These are phyloP conservation scores for Thamnaconus septentrionalis DNA, from an alignment of 2,113 vertebrate species.

Conservation along the genomic window DNA sequence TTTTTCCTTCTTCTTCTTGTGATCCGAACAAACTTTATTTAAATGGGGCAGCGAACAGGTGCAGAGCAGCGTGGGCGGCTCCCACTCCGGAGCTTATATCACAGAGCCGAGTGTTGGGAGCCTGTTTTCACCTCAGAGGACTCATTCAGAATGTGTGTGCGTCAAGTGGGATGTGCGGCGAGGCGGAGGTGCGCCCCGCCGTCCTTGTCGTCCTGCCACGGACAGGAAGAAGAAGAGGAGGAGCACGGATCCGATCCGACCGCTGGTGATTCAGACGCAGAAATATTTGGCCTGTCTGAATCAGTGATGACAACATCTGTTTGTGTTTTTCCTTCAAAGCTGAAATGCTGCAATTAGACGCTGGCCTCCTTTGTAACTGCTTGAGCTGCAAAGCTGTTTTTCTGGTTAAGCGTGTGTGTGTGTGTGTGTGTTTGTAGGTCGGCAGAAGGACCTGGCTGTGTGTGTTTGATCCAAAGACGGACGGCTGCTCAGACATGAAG, in stretches of 20 bases:
- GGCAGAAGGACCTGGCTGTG: slow-evolving; percentile 89
- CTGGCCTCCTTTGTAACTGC: no score
- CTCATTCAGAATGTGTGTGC: background rate
- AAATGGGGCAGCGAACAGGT: background rate
- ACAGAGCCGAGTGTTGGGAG: slow-evolving; percentile 1
- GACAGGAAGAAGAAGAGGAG: no score
- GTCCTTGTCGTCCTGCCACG: no score
- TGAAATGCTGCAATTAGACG: no score
- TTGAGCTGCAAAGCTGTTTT: background rate
- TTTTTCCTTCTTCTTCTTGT: no score
- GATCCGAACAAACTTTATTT: no score
- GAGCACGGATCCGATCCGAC: background rate
- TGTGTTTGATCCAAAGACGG: slow-evolving; percentile 83
- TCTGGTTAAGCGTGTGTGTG: slow-evolving; percentile 5
- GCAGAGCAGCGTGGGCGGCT: slow-evolving; percentile 11
- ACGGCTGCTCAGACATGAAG: slow-evolving; percentile 82
- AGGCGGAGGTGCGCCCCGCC: slow-evolving; percentile 13
- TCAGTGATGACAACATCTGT: slow-evolving; percentile 34
- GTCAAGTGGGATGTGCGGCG: slow-evolving; percentile 28
- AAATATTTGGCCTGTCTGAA: slow-evolving; percentile 24
- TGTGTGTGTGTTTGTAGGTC: slow-evolving; percentile 66
- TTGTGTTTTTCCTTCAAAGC: background rate
- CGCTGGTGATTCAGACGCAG: slow-evolving; percentile 44
- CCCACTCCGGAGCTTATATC: slow-evolving; percentile 21
- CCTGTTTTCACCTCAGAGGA: slow-evolving; percentile 18